Conservation (phyloP, 2,888 invertebrate species). For the Herminia tarsipennalis region DNA sequence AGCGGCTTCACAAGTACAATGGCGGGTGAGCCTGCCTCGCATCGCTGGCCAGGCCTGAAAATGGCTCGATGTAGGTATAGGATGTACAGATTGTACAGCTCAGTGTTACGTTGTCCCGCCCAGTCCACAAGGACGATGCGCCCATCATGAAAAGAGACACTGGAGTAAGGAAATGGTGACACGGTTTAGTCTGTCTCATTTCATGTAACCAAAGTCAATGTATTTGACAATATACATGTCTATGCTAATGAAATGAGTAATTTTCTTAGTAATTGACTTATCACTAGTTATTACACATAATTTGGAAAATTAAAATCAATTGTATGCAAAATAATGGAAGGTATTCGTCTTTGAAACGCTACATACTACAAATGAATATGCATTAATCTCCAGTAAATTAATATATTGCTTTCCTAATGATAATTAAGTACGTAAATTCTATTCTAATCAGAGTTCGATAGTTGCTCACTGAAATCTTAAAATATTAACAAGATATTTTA, state of each 20-base stretch:
- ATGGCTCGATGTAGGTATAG: conserved; percentile 41
- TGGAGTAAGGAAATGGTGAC: conserved; percentile 9
- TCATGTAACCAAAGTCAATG: no score
- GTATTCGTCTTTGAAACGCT: neutral
- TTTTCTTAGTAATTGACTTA: no score
- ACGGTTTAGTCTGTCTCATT: neutral
- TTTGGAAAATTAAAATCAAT: no score
- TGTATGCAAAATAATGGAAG: no score
- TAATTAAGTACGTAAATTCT: conserved; percentile 7
- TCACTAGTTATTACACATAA: no score
- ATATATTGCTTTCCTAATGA: conserved; percentile 9
- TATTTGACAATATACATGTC: no score
- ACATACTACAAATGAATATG: neutral
- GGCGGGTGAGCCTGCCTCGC: conserved; percentile 76
- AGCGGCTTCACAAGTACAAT: conserved; percentile 79
- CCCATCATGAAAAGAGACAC: conserved; percentile 23
- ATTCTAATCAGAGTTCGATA: conserved; percentile 6
- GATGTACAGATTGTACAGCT: conserved; percentile 20
- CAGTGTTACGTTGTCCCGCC: conserved; percentile 41
- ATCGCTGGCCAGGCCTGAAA: conserved; percentile 65
- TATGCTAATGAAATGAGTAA: no score
- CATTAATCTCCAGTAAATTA: neutral
- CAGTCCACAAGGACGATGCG: conserved; percentile 45
- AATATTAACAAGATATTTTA: conserved; percentile 16
- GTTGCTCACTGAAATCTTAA: conserved; percentile 13